phyloP scores from a whole-genome alignment of 1,140 invertebrate genomes.

The Drosophila ficusphila region DNA sequence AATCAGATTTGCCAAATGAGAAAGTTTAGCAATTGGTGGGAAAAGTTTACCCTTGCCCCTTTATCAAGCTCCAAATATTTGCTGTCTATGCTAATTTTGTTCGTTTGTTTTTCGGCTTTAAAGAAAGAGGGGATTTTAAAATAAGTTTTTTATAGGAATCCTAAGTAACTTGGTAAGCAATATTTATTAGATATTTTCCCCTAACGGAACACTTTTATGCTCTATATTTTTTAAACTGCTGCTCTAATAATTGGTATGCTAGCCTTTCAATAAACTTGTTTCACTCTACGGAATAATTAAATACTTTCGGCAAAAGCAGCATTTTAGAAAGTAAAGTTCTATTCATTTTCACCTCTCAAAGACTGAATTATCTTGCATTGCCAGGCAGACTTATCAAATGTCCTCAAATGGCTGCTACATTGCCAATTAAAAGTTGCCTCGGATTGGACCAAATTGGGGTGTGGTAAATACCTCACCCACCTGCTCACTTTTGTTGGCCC shows the following conservation, averaged over 20 bases:
- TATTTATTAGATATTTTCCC: no score
- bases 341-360: not conserved
- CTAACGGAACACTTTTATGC: no score
- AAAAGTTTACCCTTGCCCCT: constrained; percentile 10
- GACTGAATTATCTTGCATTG: constrained; percentile 6
- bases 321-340: not conserved
- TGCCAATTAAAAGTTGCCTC: constrained; percentile 41
- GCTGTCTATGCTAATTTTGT: not conserved
- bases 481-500: not conserved
- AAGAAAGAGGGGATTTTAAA: not conserved
- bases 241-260: no score
- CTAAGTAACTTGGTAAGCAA: no score
- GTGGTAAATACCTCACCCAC: constrained; percentile 2
- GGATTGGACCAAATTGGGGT: not conserved
- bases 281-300: not conserved
- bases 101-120: not conserved
- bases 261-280: no score
- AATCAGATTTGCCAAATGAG: constrained; percentile 36
- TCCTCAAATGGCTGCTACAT: not conserved
- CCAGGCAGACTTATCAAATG: constrained; percentile 13
- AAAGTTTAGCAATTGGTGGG: constrained; percentile 37
- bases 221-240: no score
- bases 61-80: not conserved
- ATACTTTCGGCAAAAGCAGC: no score
- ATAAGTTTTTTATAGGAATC: not conserved